Percentiles rank a stretch among this genome's conserved stretches.
phyloP scores from a whole-genome alignment of 1,140 invertebrate species.

The Scaptomyza hsui region DNA sequence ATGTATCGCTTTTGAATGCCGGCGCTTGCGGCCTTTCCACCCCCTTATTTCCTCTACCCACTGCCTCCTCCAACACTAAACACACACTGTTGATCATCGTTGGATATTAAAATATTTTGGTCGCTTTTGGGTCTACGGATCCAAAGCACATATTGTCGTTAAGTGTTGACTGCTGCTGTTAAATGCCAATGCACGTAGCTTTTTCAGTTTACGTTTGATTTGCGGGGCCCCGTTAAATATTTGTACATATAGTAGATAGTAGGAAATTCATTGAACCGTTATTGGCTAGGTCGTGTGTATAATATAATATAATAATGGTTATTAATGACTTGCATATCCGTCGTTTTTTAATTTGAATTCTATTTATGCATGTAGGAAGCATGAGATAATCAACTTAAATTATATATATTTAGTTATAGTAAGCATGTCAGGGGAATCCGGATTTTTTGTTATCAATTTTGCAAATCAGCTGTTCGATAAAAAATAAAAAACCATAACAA shows the following conservation, averaged over 20 bases:
- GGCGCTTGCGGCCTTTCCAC: constrained; percentile 35
- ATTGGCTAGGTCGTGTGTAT: constrained; percentile 36
- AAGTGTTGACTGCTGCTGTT: constrained; percentile 3
- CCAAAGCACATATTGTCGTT: constrained; percentile 20
- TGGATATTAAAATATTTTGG: constrained; percentile 10
- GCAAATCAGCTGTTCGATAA: constrained; percentile 6
- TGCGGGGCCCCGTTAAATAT: constrained; percentile 15
- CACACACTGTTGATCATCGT: not conserved
- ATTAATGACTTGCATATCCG: constrained; percentile 41
- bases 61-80: not conserved
- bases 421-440: not conserved
- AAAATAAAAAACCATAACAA: constrained; percentile 20
- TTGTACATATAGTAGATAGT: not conserved
- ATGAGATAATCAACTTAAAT: constrained; percentile 26
- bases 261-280: constrained; percentile 25
- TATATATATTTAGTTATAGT: not conserved
- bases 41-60: not conserved
- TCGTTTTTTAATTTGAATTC: constrained; percentile 22
- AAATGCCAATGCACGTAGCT: constrained; percentile 28
- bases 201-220: not conserved
- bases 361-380: not conserved
- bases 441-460: constrained; percentile 1
- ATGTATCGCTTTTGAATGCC: constrained; percentile 41
- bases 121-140: constrained; percentile 1
- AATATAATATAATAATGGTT: constrained; percentile 16